Evolutionary conservation across 2,113 vertebrate genomes (phyloP), one percentile per base, ranked within the genome.

Genomic region (Podocnemis expansa): DNA sequence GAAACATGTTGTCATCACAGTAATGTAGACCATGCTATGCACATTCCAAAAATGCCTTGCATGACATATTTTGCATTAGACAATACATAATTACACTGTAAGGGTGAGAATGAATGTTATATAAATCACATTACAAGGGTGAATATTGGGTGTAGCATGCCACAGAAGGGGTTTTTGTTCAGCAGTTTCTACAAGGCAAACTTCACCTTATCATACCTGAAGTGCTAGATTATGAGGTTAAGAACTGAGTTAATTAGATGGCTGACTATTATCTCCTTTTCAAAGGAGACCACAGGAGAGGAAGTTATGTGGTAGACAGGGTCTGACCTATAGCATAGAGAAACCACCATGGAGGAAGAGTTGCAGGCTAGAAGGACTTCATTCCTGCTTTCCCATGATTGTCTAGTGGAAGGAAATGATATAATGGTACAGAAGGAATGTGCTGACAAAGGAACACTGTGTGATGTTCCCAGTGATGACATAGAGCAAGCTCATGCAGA

Each of bases 391-490:
- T 63, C 89, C 54, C 78, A 93, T 19, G 92, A 89, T 60, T 5
- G 5, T 55, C 88, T n/a, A n/a, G n/a, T n/a, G n/a, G 49, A 90
- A 95, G 34, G 10, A 80, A 49, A 90, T 85, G 16, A 94, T 88
- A 8, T 89, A 94, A 22, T 94, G n/a, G 11, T 95, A 96, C 52
- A 91, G 95, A 38, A 96, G 56, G 21, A 96, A 47, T 11, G 73
- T 91, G 41, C 95, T 43, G 38, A 85, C 56, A 70, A 96, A 95
- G 49, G 89, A 56, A 2, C 91, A 43, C 78, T 93, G 90, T 3
- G 86, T 87, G 16, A 92, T 52, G 29, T 76, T 91, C 7, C 94
- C 91, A 12, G 92, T 96, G 80, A 94, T 45, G n/a, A 89, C 19
- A 9, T 81, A 81, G 58, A 96, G 80, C 21, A 96, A 78, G 63